Percentiles rank a stretch among this genome's conserved stretches.
phyloP scores from a whole-genome alignment of 2,113 vertebrate genomes.

The Aramus guarauna region DNA sequence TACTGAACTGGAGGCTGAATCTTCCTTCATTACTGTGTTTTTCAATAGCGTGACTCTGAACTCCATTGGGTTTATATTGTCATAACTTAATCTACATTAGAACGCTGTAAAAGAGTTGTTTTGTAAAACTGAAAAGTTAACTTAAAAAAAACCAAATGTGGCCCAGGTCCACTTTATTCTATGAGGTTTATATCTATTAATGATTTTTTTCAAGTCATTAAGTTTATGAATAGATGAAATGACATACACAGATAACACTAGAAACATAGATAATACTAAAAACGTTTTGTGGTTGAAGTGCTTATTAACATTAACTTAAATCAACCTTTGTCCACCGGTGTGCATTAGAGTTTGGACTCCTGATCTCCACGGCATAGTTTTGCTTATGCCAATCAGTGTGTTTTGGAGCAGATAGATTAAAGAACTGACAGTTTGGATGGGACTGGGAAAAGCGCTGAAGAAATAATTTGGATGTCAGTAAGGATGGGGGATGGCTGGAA shows the following conservation, averaged over 20 bases:
- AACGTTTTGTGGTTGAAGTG: background rate
- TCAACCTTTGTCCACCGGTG: background rate
- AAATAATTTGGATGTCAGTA: background rate
- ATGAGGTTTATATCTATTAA: background rate
- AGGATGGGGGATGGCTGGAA: background rate
- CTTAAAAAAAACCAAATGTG: background rate
- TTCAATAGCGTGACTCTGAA: background rate
- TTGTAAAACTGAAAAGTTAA: background rate
- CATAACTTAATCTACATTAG: background rate
- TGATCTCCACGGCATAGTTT: background rate
- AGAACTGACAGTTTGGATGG: background rate
- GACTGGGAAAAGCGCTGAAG: background rate
- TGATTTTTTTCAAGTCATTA: background rate
- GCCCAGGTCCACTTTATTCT: background rate
- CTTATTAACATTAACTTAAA: background rate
- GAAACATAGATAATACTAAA: background rate
- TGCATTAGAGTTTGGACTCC: background rate
- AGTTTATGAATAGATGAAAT: background rate
- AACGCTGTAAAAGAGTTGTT: background rate
- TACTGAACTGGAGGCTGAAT: background rate
- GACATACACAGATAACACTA: background rate
- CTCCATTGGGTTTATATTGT: background rate
- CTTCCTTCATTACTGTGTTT: background rate
- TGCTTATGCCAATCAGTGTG: background rate
- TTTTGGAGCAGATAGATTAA: background rate